A percentile compares a stretch with the other conserved stretches of the same genome.
These are phyloP conservation scores for Paralichthys olivaceus DNA, from an alignment of 2,113 vertebrate species.

Conservation along the genomic window DNA sequence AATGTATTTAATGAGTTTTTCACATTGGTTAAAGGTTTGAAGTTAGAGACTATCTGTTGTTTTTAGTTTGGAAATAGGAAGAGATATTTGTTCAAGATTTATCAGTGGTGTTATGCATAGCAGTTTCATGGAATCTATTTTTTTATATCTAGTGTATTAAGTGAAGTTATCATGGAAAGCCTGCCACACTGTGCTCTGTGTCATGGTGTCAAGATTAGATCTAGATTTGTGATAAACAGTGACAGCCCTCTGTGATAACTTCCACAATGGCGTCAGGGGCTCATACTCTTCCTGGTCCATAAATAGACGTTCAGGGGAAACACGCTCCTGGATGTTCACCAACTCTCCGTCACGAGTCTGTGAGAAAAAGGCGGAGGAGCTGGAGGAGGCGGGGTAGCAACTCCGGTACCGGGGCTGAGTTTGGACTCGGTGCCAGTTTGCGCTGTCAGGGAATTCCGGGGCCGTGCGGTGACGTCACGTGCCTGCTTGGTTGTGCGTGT, in stretches of 20 bases:
- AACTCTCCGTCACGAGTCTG: conserved; percentile 59
- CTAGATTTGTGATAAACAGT: neutral
- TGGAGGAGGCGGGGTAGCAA: conserved; percentile 12
- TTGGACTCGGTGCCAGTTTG: conserved; percentile 56
- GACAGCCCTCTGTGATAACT: neutral
- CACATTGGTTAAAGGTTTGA: too few relatives aligned
- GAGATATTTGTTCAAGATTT: too few relatives aligned
- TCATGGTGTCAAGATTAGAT: neutral
- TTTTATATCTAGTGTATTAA: too few relatives aligned
- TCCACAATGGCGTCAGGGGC: conserved; percentile 15
- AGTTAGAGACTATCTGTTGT: too few relatives aligned
- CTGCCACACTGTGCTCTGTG: neutral
- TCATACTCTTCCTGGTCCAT: conserved; percentile 47
- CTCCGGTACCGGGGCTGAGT: conserved; percentile 37
- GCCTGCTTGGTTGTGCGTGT: conserved; percentile 19
- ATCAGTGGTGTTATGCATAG: too few relatives aligned
- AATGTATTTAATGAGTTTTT: too few relatives aligned
- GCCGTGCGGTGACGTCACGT: conserved; percentile 78
- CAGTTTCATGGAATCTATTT: too few relatives aligned
- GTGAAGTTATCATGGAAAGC: neutral
- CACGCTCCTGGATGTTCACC: conserved; percentile 1
- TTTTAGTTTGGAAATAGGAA: too few relatives aligned
- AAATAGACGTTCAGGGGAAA: conserved; percentile 65
- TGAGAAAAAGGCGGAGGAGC: conserved; percentile 1
- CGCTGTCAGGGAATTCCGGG: conserved; percentile 85